phyloP scores from a whole-genome alignment of 2,797 vertebrate genomes.

The Pseudotriccus pelzelni region DNA sequence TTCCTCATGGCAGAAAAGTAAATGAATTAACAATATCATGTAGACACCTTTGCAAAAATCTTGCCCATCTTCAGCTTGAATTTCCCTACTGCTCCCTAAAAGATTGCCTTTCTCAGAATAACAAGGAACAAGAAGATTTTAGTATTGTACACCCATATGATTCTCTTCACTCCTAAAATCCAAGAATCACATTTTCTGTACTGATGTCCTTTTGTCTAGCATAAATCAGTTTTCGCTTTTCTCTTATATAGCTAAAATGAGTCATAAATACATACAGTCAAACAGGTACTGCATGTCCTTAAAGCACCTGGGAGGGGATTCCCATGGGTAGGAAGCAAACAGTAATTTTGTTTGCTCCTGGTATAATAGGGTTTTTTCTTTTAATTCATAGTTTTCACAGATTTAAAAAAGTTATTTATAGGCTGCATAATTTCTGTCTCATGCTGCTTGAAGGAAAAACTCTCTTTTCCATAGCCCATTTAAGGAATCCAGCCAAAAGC shows the following conservation, averaged over 20 bases:
- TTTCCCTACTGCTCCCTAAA: neutral
- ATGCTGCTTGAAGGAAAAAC: neutral
- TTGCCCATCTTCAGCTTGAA: neutral
- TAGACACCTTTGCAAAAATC: neutral
- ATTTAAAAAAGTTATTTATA: neutral
- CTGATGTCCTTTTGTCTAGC: neutral
- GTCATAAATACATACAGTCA: neutral
- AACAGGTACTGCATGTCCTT: neutral
- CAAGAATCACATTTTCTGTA: neutral
- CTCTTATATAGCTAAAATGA: neutral
- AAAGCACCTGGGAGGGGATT: neutral
- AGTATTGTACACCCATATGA: neutral
- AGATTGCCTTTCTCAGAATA: neutral
- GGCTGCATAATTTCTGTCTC: neutral
- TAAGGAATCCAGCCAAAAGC: neutral
- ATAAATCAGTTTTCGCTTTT: neutral
- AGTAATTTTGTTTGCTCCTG: neutral
- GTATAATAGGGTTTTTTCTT: neutral
- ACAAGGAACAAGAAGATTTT: neutral
- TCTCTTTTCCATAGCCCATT: neutral
- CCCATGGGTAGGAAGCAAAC: neutral
- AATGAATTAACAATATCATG: neutral
- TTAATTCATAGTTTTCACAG: neutral
- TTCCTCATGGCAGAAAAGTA: neutral
- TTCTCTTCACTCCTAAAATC: neutral